Evolutionary conservation across 64 coral and sea anemone genomes (phyloP).

Genomic region (Montipora foliosa): DNA sequence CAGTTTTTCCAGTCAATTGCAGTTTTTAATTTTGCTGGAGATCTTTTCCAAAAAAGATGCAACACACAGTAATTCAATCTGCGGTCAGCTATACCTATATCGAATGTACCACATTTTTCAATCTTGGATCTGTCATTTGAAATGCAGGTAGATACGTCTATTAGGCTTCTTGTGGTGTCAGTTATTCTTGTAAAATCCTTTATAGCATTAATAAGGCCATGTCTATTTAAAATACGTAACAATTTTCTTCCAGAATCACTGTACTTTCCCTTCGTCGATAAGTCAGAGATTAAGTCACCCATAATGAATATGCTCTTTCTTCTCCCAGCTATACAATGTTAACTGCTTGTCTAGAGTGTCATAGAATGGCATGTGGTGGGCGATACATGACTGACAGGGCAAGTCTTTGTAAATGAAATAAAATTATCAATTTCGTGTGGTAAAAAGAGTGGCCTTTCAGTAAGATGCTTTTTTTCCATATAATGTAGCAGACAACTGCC

Average conservation of each 20-base stretch:
- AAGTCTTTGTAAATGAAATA: conserved; percentile 29
- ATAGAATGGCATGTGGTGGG: background rate
- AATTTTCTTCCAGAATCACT: background rate
- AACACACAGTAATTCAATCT: too few relatives aligned
- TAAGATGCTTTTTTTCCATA: background rate
- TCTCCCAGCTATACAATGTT: background rate
- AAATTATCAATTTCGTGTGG: background rate
- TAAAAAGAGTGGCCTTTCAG: background rate
- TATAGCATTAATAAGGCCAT: background rate
- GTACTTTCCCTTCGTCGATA: background rate
- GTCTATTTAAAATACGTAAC: background rate
- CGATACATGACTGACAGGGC: conserved; percentile 14
- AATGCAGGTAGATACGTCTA: too few relatives aligned
- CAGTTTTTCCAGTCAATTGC: background rate
- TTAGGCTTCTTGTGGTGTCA: too few relatives aligned
- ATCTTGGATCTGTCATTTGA: too few relatives aligned
- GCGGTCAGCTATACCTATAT: too few relatives aligned
- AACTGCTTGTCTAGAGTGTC: conserved; percentile 27
- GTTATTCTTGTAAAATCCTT: too few relatives aligned
- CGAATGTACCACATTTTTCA: too few relatives aligned
- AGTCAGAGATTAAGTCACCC: conserved; percentile 13
- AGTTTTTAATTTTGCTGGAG: too few relatives aligned
- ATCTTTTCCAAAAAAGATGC: too few relatives aligned
- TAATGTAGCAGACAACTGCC: background rate
- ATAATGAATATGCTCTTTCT: conserved; percentile 20